Evolutionary conservation across 2,797 vertebrate genomes (phyloP), one percentile per base, ranked within the genome.

Genomic region (Petrocephalus schoutedeni): DNA sequence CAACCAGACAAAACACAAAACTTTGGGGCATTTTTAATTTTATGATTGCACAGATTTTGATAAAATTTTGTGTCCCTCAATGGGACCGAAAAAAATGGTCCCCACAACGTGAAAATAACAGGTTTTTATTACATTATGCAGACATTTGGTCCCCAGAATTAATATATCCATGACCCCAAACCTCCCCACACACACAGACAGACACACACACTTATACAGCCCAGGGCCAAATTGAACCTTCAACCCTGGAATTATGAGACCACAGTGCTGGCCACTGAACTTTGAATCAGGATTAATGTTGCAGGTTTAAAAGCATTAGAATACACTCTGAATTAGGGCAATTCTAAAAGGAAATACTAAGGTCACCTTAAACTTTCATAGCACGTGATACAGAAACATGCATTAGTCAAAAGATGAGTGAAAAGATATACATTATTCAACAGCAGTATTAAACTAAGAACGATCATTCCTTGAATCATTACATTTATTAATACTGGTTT

Each of bases 401-500:
- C 54, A 87, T 87, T 61, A 83, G 71, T 61, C 56, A 59, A 83
- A 87, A 59, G 28, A 45, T 49, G 23, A 53, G n/a, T 19, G 41
- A 21, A 84, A n/a, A 53, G 4, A 21, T 54, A 14, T 54, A 54
- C 45, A 84, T 84, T 56, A 84, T 84, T 84, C 82, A 84, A 84
- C n/a, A 12, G 21, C 9, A 23, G 56, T 32, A 49, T 87, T 80
- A 83, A 87, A 87, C 77, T 58, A 83, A 45, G 57, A 59, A 45
- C 19, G 54, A 87, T 80, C 71, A 84, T 84, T 84, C 82, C 49
- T 4, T 84, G 82, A 84, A 84, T 28, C 82, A 84, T 84, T 84
- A 53, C 23, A 10, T 84, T 84, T 84, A 84, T 84, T 84, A 84
- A 84, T 23, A 54, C 49, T 84, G 19, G 23, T 84, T 84, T 84